A percentile compares a stretch with the other conserved stretches of the same genome.
phyloP scores from a whole-genome alignment of 2,113 vertebrate genomes.

The Ptilorrhoa leucosticta region DNA sequence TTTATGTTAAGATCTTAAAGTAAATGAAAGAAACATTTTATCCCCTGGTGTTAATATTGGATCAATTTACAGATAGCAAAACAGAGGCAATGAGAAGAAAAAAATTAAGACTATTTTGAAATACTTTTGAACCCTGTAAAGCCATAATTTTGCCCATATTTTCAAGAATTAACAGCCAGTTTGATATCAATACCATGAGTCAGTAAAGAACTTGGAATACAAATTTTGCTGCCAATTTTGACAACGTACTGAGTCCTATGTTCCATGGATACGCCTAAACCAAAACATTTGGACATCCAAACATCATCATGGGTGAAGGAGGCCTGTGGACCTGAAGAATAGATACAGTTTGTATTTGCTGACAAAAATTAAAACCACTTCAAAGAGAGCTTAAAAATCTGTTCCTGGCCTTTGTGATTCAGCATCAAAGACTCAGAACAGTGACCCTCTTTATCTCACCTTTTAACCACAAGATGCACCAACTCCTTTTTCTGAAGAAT shows the following conservation, averaged over 20 bases:
- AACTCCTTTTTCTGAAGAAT: background rate
- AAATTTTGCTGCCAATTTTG: background rate
- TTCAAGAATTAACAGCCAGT: background rate
- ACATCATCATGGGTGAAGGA: background rate
- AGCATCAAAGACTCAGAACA: background rate
- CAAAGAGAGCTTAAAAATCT: background rate
- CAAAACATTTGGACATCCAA: background rate
- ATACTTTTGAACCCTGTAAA: background rate
- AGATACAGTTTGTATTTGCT: background rate
- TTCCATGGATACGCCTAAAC: background rate
- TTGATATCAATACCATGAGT: background rate
- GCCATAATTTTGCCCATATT: background rate
- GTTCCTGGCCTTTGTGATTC: background rate
- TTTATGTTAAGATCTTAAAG: background rate
- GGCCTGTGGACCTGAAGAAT: background rate
- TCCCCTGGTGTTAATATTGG: background rate
- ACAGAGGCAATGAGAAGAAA: background rate
- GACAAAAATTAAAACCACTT: background rate
- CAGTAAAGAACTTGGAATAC: background rate
- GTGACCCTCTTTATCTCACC: background rate
- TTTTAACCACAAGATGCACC: background rate
- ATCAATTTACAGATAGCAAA: background rate
- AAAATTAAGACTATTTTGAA: background rate
- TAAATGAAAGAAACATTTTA: background rate
- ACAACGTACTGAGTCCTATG: fast-evolving